Evolutionary conservation across 2,888 invertebrate genomes (phyloP), one percentile per base, ranked within the genome.

Genomic region (Theretra japonica): DNA sequence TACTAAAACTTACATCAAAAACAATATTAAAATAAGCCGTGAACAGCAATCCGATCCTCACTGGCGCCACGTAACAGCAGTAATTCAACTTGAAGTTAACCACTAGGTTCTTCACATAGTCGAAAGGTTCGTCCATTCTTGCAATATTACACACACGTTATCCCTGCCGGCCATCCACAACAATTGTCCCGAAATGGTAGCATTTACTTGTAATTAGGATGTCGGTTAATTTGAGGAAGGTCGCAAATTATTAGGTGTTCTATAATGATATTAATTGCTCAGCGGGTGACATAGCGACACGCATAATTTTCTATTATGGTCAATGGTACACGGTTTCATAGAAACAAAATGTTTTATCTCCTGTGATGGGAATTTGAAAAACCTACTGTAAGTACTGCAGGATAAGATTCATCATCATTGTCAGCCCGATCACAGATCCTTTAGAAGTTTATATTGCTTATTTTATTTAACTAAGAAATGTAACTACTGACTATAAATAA

Each of bases 131-230:
- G 33, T 86, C 86, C 90, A 89, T 90, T 69, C 74, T 83, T 8
- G 7, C 30, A 15, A 70, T 48, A n/a, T 25, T 41, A 41, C 41
- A 41, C 41, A 69, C n/a, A 65, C 73, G 75, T 73, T 71, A 8
- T 65, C 33, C 57, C 74, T 68, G 53, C 48, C 33, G 69, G 73
- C 75, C 75, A 76, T 75, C 73, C 76, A 72, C 33, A 23, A 53
- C 69, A 73, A 75, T 71, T 76, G 68, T 76, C 69, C 75, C 71
- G 69, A 79, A 79, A 75, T 70, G 68, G 23, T 30, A 30, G 23
- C 81, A 79, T 77, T 80, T 73, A 77, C 74, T 73, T 72, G 73
- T 90, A 90, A 91, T 90, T 84, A 91, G 91, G 91, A 92, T 86
- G 88, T 77, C 41, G 71, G 73, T 82, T 78, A 88, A 88, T 88